Evolutionary conservation across 2,888 invertebrate species (phyloP), one percentile per base, ranked within the genome.

Genomic region (Stomorhina lunata): DNA sequence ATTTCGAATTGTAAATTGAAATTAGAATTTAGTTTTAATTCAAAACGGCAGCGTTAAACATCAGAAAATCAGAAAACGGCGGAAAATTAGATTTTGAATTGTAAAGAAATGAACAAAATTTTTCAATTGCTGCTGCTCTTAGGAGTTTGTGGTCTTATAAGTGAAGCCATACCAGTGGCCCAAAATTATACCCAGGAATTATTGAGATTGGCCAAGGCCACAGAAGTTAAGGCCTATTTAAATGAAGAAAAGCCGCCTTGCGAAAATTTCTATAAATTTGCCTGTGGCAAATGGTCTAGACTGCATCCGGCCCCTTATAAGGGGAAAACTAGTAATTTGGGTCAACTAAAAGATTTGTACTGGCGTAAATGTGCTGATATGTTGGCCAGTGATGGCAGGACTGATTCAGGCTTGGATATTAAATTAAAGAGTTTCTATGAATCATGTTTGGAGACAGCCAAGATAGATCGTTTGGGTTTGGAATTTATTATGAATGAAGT

Each of bases 271-370:
- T 90, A 90, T 59, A 86, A 87, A 59, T 91, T 87, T 66, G 91
- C 90, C 15, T 90, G 90, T 32, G 91, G 90, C 45, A 90, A 87
- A 22, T 90, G 90, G 90, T 73, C 85, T 0, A 87, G 86, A 7
- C 25, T 87, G 15, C 87, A 90, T 75, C 88, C 88, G 1, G 86
- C 90, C 0, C 43, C 84, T 3, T 45, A 81, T 3, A 86, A 72
- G 2, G 84, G 84, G 6, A 85, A 87, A 43, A 89, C 88, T 32
- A 86, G 87, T 29, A 87, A 88, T 22, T 65, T 90, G 78, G 88
- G 86, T 50, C 88, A 89, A 50, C 78, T 91, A n/a, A 86, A 87
- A 65, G 88, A 88, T 57, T 72, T 88, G 9, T 89, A 88, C 15
- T 85, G 86, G 17, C 85, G 86, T 32, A 90, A 91, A 17, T 86